Base-by-base conservation (phyloP, 2,113 vertebrate species). In the Oriolus oriolus region DNA sequence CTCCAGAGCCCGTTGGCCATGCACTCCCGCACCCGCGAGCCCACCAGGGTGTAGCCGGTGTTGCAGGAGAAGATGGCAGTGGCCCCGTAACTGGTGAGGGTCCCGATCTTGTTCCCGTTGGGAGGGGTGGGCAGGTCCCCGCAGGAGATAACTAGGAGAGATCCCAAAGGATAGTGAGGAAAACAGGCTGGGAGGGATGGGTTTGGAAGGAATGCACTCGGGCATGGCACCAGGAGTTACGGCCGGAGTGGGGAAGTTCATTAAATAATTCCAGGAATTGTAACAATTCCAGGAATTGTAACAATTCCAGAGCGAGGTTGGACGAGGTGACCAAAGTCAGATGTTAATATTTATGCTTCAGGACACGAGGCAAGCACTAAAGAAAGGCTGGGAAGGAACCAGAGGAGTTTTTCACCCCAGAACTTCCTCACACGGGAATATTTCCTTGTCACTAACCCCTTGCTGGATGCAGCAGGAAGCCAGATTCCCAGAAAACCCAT, bases 1-100 rank as follows among this genome's bases (percentile, higher is more conserved):
- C 99, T 99, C 99, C 99, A 99, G 79, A 99, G 99, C 9, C 99
- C 99, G 8, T 99, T 99, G 95, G 99, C 99, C 99, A 99, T 98
- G 92, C 99, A 99, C 97, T 99, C 99, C 52, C 99, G 96, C 15
- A 99, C 99, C 20, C 99, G 97, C 28, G 99, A 99, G 61, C 99
- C 99, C 60, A 99, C 99, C 95, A 99, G 97, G 2, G 99, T 99
- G 89, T 99, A 99, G 41, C 99, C 99, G 0, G 99, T 99, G 97
- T 99, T 99, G 97, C 99, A 99, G 95, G 99, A 99, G 97, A 99
- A 99, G 97, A 99, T 99, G 90, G 99, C 99, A 0, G 99, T 99
- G 12, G 99, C 99, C 47, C 99, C 99, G 0, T 98, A 99, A 47
- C 98, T 98, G 33, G 98, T 99, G 85, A 99, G 80, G 0, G 99